Evolutionary conservation across 2,888 invertebrate species (phyloP).

Genomic region (Lasioglossum calceatum): DNA sequence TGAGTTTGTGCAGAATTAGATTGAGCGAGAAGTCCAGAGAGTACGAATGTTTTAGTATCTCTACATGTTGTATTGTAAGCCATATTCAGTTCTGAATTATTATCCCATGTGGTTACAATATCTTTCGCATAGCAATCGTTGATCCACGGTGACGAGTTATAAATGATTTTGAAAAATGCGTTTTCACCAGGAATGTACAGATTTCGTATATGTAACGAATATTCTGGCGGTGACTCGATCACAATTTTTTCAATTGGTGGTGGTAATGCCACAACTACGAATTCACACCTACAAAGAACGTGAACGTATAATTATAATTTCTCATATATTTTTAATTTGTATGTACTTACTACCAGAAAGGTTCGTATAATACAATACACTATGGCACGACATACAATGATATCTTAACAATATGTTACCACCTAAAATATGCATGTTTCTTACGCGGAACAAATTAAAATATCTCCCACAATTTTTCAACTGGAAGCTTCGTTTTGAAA

Average conservation of each 20-base stretch:
- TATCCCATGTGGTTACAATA: conserved; percentile 60
- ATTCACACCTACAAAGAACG: conserved; percentile 68
- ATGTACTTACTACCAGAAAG: too few species aligned
- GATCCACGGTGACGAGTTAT: conserved; percentile 55
- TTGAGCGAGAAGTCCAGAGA: conserved; percentile 71
- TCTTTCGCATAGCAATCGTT: conserved; percentile 50
- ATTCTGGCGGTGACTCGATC: conserved; percentile 58
- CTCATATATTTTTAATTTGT: too few species aligned
- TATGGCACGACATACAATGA: too few species aligned
- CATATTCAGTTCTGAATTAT: conserved; percentile 57
- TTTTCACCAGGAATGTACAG: conserved; percentile 61
- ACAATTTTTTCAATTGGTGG: conserved; percentile 69
- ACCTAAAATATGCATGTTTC: too few species aligned
- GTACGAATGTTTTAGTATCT: conserved; percentile 13
- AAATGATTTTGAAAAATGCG: conserved; percentile 69
- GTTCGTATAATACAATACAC: too few species aligned
- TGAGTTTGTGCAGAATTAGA: background rate
- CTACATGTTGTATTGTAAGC: conserved; percentile 67
- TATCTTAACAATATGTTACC: too few species aligned
- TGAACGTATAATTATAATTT: background rate
- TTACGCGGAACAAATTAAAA: too few species aligned
- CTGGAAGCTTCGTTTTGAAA: too few species aligned
- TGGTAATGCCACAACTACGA: conserved; percentile 74
- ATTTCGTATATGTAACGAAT: conserved; percentile 44
- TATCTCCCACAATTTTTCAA: too few species aligned